Percentiles rank a stretch among this genome's conserved stretches.
These are phyloP conservation scores for Linepithema humile DNA, from an alignment of 1,140 invertebrate genomes.

Conservation along the genomic window DNA sequence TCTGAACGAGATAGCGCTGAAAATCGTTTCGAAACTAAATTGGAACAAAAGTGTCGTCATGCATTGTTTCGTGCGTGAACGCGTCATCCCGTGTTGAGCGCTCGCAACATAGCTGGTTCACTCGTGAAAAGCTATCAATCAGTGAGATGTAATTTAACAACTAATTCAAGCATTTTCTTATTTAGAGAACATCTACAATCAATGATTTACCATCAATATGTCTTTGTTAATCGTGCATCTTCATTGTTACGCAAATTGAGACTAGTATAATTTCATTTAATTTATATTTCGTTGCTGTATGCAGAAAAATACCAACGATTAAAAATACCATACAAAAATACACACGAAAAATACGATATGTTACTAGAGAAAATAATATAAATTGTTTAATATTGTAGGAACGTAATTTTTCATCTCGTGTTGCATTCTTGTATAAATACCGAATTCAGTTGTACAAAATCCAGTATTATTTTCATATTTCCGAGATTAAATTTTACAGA, in stretches of 20 bases:
- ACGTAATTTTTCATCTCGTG: background rate
- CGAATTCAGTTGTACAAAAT: background rate
- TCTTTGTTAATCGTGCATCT: background rate
- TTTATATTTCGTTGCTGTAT: background rate
- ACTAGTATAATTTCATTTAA: background rate
- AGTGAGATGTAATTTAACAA: background rate
- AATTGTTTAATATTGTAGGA: slow-evolving; percentile 10
- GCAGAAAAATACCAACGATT: background rate
- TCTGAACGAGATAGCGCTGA: slow-evolving; percentile 9
- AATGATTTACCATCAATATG: background rate
- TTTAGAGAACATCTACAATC: too few relatives aligned
- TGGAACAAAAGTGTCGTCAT: slow-evolving; percentile 26
- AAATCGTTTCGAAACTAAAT: slow-evolving; percentile 41
- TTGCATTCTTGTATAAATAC: background rate
- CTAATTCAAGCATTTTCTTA: background rate
- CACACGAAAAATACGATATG: background rate
- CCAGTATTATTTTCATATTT: background rate
- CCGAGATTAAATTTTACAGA: background rate
- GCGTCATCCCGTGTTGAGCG: background rate
- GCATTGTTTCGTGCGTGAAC: slow-evolving; percentile 12
- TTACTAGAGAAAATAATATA: background rate
- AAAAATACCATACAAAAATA: background rate
- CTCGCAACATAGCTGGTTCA: background rate
- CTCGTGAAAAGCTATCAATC: background rate
- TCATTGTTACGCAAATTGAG: background rate